These are phyloP conservation scores for Hoplodrina ambigua DNA, from an alignment of 2,888 invertebrate species.

Conservation along the genomic window DNA sequence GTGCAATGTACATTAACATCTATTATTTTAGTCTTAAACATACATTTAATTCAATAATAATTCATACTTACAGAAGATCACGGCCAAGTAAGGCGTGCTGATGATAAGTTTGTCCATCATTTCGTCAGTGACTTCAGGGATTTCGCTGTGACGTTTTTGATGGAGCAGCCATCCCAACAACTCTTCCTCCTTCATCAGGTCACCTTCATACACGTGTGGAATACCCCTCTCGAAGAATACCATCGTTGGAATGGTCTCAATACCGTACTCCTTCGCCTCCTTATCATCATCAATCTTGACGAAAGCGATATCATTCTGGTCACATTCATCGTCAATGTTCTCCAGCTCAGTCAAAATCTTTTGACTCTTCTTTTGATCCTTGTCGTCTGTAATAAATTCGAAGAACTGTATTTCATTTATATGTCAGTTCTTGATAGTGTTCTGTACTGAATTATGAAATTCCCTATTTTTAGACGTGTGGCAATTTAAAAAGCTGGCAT, in stretches of 20 bases:
- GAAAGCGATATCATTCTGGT: conserved; percentile 97
- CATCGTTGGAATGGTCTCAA: conserved; percentile 95
- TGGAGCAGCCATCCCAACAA: conserved; percentile 97
- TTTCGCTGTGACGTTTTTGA: conserved; percentile 97
- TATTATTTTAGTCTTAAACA: conserved; percentile 6
- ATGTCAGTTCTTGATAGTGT: conserved; percentile 85
- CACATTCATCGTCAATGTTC: conserved; percentile 98
- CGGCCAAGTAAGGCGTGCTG: conserved; percentile 94
- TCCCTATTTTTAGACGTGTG: conserved; percentile 64
- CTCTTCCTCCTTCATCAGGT: conserved; percentile 97
- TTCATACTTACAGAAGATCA: conserved; percentile 95
- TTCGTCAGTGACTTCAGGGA: conserved; percentile 97
- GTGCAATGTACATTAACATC: conserved; percentile 11
- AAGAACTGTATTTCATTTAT: conserved; percentile 89
- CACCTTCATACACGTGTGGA: conserved; percentile 94
- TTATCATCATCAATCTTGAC: conserved; percentile 97
- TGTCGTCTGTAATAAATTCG: conserved; percentile 93
- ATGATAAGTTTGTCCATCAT: conserved; percentile 98
- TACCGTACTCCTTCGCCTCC: conserved; percentile 97
- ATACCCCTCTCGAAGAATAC: conserved; percentile 94
- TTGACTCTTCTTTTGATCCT: conserved; percentile 97
- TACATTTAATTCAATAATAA: background rate
- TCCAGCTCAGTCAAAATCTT: conserved; percentile 95
- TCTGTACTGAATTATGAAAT: conserved; percentile 67
- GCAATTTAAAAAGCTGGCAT: conserved; percentile 76